Percentiles rank a stretch among this genome's conserved stretches.
Conservation (phyloP, 2,113 vertebrate species). For the Noctilio leporinus region DNA sequence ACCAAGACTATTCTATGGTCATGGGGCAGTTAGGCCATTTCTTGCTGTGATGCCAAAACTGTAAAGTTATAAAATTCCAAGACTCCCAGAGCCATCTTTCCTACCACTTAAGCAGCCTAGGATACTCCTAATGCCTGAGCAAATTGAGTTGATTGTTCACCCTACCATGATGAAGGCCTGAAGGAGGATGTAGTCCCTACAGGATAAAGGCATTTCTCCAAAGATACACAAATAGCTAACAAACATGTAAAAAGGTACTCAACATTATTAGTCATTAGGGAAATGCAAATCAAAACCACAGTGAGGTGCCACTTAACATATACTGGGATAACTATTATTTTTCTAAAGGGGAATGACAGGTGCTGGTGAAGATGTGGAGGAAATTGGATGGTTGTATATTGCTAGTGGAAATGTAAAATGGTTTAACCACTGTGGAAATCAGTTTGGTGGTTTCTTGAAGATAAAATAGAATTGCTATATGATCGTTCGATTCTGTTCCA, state of each 20-base stretch:
- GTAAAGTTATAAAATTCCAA: background rate
- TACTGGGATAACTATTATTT: background rate
- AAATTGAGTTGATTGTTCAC: background rate
- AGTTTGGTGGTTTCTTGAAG: background rate
- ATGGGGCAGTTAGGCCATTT: background rate
- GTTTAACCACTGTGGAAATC: background rate
- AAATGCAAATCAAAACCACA: conserved; percentile 1
- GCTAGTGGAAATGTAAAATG: background rate
- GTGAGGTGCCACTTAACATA: background rate
- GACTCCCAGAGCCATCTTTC: background rate
- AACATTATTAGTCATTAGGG: background rate
- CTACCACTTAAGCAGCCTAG: background rate
- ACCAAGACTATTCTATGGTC: background rate
- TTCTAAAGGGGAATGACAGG: background rate
- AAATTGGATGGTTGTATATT: background rate
- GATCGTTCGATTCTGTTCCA: background rate
- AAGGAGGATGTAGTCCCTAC: background rate
- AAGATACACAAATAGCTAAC: background rate
- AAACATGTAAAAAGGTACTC: background rate
- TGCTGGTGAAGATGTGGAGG: background rate
- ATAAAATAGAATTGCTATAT: background rate
- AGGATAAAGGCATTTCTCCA: background rate
- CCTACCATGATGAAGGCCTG: background rate
- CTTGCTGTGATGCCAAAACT: background rate
- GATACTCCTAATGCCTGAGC: background rate